Evolutionary conservation across 2,888 invertebrate genomes (phyloP), one percentile per base, ranked within the genome.

Genomic region (Luperina nickerlii): DNA sequence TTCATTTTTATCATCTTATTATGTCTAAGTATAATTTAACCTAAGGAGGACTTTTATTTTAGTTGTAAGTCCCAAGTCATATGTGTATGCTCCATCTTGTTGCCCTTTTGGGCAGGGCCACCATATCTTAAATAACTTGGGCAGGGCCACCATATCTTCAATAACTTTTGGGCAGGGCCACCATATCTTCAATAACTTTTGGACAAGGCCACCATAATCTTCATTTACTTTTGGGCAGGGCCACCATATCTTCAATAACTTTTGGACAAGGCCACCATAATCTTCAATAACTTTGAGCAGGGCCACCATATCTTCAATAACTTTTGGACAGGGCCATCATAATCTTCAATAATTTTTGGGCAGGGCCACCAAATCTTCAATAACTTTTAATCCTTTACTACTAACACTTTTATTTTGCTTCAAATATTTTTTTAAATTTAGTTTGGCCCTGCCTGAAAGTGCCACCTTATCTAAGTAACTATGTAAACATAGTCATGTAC

Each of bases 1-100:
- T 51, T 51, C 7, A 51, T 65, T 38, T 65, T 65, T 38, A 42
- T 65, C 65, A 65, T 65, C 65, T 38, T 38, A 38, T 42, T 65
- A 24, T 38, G 68, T 82, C 67, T 84, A 81, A 83, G 74, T 81
- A 76, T 81, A 85, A 83, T 79, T 67, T 80, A 87, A 70, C 38
- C 5, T 83, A 88, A 85, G 79, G 86, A 88, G 73, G 78, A 86
- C 74, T 75, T 82, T 82, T 85, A 87, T 75, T 87, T 86, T 83
- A 78, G 38, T 72, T 20, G 18, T 76, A 74, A 85, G 72, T 66
- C 38, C 38, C 4, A 38, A 38, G 38, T 38, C 38, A 38, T 38
- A 6, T 38, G 38, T 38, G 0, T 42, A 27, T 48, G 6, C n/a
- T 45, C 32, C n/a, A 18, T 32, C n/a, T 51, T 32, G 48, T 18